These are phyloP conservation scores for Brienomyrus longianalis DNA, from an alignment of 2,113 vertebrate species.

Conservation along the genomic window DNA sequence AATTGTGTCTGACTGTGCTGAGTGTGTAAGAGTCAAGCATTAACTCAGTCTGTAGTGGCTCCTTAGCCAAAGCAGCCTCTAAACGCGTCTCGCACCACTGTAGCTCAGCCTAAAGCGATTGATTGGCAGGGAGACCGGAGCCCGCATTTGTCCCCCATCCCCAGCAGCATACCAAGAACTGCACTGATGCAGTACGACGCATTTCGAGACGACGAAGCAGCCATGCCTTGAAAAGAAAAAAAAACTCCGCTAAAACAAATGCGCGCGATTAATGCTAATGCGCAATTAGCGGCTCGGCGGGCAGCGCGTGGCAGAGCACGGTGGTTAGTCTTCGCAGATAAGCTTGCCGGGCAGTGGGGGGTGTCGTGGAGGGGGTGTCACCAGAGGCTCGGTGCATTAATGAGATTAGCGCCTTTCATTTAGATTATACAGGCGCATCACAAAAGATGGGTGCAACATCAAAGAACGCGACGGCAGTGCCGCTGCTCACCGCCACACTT, in stretches of 20 bases:
- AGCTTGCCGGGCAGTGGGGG: constrained; percentile 46
- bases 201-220: background rate
- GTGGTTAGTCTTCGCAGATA: constrained; percentile 40
- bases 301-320: constrained; percentile 25
- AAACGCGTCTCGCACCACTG: background rate
- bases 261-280: constrained; percentile 29
- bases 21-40: constrained; percentile 37
- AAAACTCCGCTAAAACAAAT: constrained; percentile 27
- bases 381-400: constrained; percentile 47
- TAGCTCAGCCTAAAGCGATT: constrained; percentile 30
- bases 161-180: background rate
- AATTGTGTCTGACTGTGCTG: constrained; percentile 25
- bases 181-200: background rate
- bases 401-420: constrained; percentile 61
- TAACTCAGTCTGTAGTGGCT: background rate
- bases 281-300: constrained; percentile 28
- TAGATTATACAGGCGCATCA: constrained; percentile 51
- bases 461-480: constrained; percentile 38
- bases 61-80: background rate
- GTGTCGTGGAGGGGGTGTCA: constrained; percentile 42
- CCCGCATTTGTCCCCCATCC: background rate
- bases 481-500: constrained; percentile 39
- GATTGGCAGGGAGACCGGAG: constrained; percentile 42
- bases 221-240: background rate
- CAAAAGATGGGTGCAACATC: constrained; percentile 50